Evolutionary conservation across 1,140 invertebrate genomes (phyloP), one percentile per base, ranked within the genome.

Genomic region (Leguminivora glycinivorella): DNA sequence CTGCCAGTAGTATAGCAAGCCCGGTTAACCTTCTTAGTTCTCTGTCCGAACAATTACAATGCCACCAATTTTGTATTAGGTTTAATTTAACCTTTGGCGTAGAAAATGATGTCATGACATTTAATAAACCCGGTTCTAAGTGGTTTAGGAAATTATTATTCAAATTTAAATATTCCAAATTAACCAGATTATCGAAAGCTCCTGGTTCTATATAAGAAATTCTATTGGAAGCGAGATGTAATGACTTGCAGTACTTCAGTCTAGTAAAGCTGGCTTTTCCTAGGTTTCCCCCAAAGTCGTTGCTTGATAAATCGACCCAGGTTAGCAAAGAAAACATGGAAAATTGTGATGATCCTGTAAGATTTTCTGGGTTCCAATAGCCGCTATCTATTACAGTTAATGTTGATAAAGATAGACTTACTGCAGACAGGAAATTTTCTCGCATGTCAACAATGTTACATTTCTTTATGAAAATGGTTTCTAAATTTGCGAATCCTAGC

Each of bases 11-110:
- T 7, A 87, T 22, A 7, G 70, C 79, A 9, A 73, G 71, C 0
- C 6, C 60, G 0, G 69, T 40, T 68, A 90, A 70, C 9, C 29
- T 43, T 68, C 80, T 80, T 10, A 91, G 74, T 68, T 86, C 79
- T 14, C 71, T 67, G 22, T 60, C 66, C 6, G 66, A 72, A 71
- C 89, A 91, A 71, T 80, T 69, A 73, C 89, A 91, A 14, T 80
- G 12, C 88, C 85, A 91, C 10, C 70, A 72, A 70, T 91, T 91
- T 47, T 84, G 70, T 24, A 85, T 80, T 31, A 91, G 70, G 71
- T 83, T 81, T 40, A 91, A 83, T 67, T 79, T 80, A 67, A 81
- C 81, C 17, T 66, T 70, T 24, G 71, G 75, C 43, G 68, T 43
- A 0, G 26, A 19, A 24, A 72, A 31, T 9, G 71, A 66, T 6